These are phyloP conservation scores for Scaeva pyrastri DNA, from an alignment of 2,888 invertebrate genomes.

Conservation along the genomic window DNA sequence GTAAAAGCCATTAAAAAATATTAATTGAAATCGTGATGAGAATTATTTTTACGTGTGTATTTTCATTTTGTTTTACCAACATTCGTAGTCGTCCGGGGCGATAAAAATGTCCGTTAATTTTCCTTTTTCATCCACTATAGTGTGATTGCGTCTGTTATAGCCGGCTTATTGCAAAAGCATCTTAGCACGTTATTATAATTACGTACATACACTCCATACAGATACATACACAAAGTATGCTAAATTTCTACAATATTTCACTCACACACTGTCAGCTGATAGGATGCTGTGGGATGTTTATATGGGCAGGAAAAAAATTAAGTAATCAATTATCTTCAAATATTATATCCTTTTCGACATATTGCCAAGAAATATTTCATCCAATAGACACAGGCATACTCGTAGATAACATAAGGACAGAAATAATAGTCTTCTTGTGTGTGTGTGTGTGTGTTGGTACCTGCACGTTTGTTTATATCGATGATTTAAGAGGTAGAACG, in stretches of 20 bases:
- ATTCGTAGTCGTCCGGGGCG: background rate
- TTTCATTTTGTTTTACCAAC: slow-evolving; percentile 19
- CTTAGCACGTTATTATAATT: background rate
- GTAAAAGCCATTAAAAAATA: slow-evolving; percentile 3
- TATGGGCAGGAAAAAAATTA: background rate
- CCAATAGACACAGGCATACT: background rate
- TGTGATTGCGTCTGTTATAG: background rate
- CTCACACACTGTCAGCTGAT: background rate
- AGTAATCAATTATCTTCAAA: slow-evolving; percentile 23
- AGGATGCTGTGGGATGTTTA: background rate
- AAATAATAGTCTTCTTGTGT: background rate
- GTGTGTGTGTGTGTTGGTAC: background rate
- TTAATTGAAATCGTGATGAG: slow-evolving; percentile 33
- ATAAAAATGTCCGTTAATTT: slow-evolving; percentile 10
- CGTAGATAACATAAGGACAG: background rate
- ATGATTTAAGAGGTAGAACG: no score
- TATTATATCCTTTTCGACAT: slow-evolving; percentile 19
- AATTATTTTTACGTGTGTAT: slow-evolving; percentile 12
- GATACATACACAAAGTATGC: no score
- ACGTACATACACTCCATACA: background rate
- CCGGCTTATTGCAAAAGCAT: slow-evolving; percentile 8
- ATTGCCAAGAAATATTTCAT: background rate
- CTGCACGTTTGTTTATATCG: background rate
- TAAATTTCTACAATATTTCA: background rate
- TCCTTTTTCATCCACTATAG: background rate